Evolutionary conservation across 2,888 invertebrate genomes (phyloP).

Genomic region (Odontomyia ornata): DNA sequence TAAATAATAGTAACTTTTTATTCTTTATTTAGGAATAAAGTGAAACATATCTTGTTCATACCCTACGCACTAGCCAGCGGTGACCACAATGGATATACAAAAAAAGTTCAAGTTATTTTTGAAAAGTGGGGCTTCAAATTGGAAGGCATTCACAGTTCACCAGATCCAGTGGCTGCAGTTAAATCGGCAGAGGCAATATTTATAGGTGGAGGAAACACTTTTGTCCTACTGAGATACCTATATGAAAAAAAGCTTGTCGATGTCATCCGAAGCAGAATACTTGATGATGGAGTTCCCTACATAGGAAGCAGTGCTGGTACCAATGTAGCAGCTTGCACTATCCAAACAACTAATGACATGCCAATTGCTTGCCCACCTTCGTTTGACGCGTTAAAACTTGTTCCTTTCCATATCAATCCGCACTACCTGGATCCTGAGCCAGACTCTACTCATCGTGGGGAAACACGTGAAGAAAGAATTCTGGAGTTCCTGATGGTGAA

Average conservation of each 20-base stretch:
- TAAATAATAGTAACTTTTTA: neutral
- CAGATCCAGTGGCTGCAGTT: slow-evolving; percentile 69
- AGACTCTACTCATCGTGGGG: slow-evolving; percentile 74
- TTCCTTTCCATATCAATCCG: slow-evolving; percentile 87
- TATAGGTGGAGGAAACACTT: slow-evolving; percentile 85
- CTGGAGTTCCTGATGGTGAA: slow-evolving; percentile 69
- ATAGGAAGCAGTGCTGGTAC: slow-evolving; percentile 85
- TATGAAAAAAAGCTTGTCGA: slow-evolving; percentile 74
- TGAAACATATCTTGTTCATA: slow-evolving; percentile 74
- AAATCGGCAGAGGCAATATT: slow-evolving; percentile 75
- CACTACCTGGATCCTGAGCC: slow-evolving; percentile 77
- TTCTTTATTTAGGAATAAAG: slow-evolving; percentile 68
- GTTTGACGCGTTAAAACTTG: slow-evolving; percentile 74
- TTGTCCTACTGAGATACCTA: slow-evolving; percentile 74
- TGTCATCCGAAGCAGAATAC: slow-evolving; percentile 70
- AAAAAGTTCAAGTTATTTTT: slow-evolving; percentile 69
- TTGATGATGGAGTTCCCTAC: slow-evolving; percentile 73
- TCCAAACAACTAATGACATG: slow-evolving; percentile 89
- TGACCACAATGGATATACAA: slow-evolving; percentile 73
- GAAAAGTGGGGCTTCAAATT: slow-evolving; percentile 73
- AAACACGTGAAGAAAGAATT: slow-evolving; percentile 80
- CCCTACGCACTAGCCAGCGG: slow-evolving; percentile 73
- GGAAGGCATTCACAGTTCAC: slow-evolving; percentile 71
- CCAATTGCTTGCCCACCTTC: slow-evolving; percentile 81
- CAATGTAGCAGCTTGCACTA: slow-evolving; percentile 81